A percentile compares a stretch with the other conserved stretches of the same genome.
Conservation (phyloP, 2,113 vertebrate species). For the Paralichthys olivaceus region DNA sequence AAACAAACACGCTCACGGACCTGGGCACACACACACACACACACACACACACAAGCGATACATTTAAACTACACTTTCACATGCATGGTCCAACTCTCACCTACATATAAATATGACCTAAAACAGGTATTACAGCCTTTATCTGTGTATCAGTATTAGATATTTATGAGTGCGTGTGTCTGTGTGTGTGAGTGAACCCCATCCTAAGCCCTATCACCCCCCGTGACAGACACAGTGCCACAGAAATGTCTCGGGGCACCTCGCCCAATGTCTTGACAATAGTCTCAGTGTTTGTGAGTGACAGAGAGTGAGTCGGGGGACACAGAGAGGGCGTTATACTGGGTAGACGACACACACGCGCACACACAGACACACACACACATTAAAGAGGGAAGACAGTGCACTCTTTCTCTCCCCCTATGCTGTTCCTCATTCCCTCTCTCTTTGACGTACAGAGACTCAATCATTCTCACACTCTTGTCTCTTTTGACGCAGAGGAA, state of each 20-base stretch:
- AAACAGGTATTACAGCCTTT: conserved; percentile 22
- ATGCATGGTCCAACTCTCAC: conserved; percentile 1
- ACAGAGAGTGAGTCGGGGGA: conserved; percentile 71
- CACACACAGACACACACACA: conserved; percentile 33
- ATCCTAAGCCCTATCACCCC: conserved; percentile 68
- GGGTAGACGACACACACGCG: conserved; percentile 65
- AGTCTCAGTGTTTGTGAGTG: conserved; percentile 80
- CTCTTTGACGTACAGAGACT: conserved; percentile 75
- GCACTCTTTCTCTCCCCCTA: conserved; percentile 75
- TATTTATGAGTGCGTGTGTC: conserved; percentile 17
- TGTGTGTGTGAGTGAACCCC: conserved; percentile 53
- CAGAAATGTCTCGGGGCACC: conserved; percentile 72
- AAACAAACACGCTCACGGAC: conserved; percentile 46
- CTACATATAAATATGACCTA: conserved; percentile 19
- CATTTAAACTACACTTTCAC: not conserved
- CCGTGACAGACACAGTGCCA: conserved; percentile 77
- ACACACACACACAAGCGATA: not conserved
- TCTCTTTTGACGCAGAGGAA: conserved; percentile 75
- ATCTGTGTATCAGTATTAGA: conserved; percentile 7
- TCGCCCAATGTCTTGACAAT: conserved; percentile 75
- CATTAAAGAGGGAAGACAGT: conserved; percentile 71
- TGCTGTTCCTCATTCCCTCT: conserved; percentile 66
- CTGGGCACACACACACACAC: conserved; percentile 9
- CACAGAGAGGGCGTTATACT: conserved; percentile 81
- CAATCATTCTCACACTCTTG: conserved; percentile 76